These are phyloP conservation scores for Mesembrinibis cayennensis DNA, from an alignment of 2,113 vertebrate species.

Conservation along the genomic window DNA sequence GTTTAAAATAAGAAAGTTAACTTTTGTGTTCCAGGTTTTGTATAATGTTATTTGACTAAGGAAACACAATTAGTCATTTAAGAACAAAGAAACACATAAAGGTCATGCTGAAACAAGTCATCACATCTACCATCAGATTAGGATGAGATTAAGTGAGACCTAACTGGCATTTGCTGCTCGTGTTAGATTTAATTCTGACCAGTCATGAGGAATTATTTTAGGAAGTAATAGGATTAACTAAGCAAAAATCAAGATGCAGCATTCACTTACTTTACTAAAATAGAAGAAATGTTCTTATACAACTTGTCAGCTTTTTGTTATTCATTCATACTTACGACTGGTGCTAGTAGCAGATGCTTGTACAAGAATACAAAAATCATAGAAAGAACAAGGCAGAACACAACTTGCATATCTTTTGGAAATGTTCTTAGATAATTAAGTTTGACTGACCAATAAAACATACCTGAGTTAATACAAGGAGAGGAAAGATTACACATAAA, in stretches of 20 bases:
- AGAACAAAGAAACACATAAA: background rate
- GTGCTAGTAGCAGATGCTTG: background rate
- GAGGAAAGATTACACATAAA: background rate
- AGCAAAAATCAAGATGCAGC: background rate
- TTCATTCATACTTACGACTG: background rate
- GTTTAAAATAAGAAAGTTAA: background rate
- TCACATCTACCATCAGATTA: background rate
- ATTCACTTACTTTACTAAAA: background rate
- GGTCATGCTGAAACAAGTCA: background rate
- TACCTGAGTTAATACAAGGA: background rate
- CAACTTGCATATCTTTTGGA: background rate
- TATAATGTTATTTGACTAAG: background rate
- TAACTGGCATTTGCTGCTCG: background rate
- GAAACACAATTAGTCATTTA: background rate
- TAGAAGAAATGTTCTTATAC: background rate
- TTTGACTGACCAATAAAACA: background rate
- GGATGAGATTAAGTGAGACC: background rate
- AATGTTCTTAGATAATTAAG: background rate
- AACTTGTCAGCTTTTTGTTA: background rate
- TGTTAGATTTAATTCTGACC: background rate
- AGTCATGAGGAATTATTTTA: background rate
- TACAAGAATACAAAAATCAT: background rate
- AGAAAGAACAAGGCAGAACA: background rate
- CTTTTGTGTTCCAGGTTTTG: background rate
- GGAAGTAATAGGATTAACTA: background rate